Base-by-base conservation (phyloP, 2,888 invertebrate genomes). In the Temnothorax rugatulus region DNA sequence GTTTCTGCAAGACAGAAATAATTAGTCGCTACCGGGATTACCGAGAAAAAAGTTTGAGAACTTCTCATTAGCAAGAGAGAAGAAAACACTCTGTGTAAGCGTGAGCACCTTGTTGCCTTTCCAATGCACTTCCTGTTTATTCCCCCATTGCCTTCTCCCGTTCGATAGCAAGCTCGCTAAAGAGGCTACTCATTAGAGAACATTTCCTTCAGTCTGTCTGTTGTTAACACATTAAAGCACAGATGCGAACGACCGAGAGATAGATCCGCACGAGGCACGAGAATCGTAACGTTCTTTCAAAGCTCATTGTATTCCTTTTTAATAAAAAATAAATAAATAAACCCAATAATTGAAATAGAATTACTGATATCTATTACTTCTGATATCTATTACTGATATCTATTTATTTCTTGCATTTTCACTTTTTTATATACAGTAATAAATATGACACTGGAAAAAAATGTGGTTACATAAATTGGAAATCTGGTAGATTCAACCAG, bases 21-120 rank as follows among this genome's bases (percentile, higher is more conserved):
- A 88, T 88, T 88, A 85, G 85, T 85, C 74, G 61, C 71, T 4
- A 41, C 59, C 25, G 13, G 25, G 47, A 59, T 34, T 47, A 71
- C 29, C 73, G 25, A 61, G 11, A 59, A 76, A 86, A 83, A 81
- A 50, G 11, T 34, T 77, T 77, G 75, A 86, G 68, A 81, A 76
- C 68, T 52, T 84, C 87, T 88, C 86, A 88, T 88, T 88, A 88
- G 66, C 79, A 47, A 64, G 50, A 44, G 59, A 34, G 69, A 87
- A 83, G 57, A 47, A 34, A 18, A 54, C 52, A 54, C n/a, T 18
- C 47, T 73, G 74, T 77, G 69, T 69, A 63, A 57, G 64, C 66
- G 59, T 52, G 29, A 69, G 68, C 82, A 74, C 59, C 82, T 61
- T 64, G 83, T 84, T 87, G 75, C 77, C 76, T 66, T 84, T 73